A percentile compares a stretch with the other conserved stretches of the same genome.
phyloP scores from a whole-genome alignment of 2,113 vertebrate species.

The Vidua macroura region DNA sequence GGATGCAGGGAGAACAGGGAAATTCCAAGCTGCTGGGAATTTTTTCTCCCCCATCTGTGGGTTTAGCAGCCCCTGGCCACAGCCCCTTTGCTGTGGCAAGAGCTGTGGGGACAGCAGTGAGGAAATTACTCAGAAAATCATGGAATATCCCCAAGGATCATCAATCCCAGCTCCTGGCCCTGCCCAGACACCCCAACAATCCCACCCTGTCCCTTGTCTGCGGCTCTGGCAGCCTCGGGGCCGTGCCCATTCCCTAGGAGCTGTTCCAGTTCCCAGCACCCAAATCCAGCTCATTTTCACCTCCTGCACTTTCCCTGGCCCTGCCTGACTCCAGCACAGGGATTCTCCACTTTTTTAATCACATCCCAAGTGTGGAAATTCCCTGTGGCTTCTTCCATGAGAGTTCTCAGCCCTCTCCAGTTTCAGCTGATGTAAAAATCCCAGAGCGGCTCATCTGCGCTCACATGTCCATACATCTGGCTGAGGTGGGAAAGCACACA shows the following conservation, averaged over 20 bases:
- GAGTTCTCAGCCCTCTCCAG: background rate
- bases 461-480: background rate
- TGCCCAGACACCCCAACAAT: background rate
- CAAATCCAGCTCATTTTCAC: background rate
- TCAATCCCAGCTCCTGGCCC: background rate
- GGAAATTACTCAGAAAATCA: too few relatives aligned
- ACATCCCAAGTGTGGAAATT: background rate
- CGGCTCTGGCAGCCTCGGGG: background rate
- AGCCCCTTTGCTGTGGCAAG: background rate
- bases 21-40: background rate
- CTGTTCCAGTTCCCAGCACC: background rate
- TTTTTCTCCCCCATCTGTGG: background rate
- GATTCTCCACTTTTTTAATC: background rate
- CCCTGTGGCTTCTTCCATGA: background rate
- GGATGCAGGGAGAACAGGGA: background rate
- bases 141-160: background rate
- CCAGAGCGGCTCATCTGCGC: background rate
- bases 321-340: background rate
- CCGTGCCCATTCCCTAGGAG: background rate
- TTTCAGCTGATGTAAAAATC: background rate
- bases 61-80: background rate
- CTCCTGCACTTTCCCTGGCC: background rate
- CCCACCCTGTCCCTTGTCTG: background rate
- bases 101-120: background rate
- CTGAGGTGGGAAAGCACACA: background rate